Evolutionary conservation across 2,888 invertebrate species (phyloP).

Genomic region (Palloptera scutellata): DNA sequence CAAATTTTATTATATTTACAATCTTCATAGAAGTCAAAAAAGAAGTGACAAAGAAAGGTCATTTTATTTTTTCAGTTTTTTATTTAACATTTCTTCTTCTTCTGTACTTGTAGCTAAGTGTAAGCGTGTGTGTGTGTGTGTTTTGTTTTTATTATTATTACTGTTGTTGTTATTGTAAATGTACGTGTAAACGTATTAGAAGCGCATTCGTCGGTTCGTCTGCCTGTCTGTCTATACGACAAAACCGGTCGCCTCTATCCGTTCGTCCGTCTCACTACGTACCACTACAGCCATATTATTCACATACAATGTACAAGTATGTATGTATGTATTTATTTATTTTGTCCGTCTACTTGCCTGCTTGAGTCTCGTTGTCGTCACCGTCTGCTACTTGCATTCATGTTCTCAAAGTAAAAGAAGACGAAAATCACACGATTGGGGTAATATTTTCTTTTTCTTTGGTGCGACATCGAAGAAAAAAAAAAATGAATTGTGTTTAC

Average conservation of each 20-base stretch:
- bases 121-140: not conserved
- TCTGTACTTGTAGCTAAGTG: not conserved
- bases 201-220: not conserved
- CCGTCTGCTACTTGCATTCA: constrained; percentile 22
- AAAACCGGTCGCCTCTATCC: no score
- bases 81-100: no score
- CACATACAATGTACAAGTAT: no score
- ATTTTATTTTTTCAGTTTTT: no score
- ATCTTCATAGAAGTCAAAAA: constrained; percentile 42
- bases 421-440: constrained; percentile 39
- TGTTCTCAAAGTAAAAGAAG: not conserved
- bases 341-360: not conserved
- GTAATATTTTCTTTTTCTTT: constrained; percentile 20
- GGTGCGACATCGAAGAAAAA: constrained; percentile 2
- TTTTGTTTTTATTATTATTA: not conserved
- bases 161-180: not conserved
- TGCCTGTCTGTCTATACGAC: constrained; percentile 3
- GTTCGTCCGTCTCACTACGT: constrained; percentile 1
- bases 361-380: not conserved
- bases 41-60: not conserved
- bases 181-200: no score
- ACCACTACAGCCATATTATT: not conserved
- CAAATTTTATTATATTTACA: constrained; percentile 62
- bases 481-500: not conserved
- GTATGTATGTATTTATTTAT: constrained; percentile 12